phyloP scores from a whole-genome alignment of 2,113 vertebrate species.

The Lontra canadensis region DNA sequence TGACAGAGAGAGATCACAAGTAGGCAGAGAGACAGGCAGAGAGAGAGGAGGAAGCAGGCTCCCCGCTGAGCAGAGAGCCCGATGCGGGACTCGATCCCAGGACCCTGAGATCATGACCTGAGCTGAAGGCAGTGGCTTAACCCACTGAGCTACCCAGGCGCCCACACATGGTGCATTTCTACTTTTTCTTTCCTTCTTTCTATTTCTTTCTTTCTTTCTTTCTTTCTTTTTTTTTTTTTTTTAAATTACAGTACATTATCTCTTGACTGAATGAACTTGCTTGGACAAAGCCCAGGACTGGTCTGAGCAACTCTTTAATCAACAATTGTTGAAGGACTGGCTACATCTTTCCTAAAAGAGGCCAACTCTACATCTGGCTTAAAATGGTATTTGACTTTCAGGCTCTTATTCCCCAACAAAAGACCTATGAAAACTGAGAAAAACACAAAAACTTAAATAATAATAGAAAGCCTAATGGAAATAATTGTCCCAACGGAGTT shows the following conservation, averaged over 20 bases:
- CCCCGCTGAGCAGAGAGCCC: too few species aligned
- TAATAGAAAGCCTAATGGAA: background rate
- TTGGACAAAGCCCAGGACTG: background rate
- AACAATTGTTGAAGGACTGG: constrained; percentile 3
- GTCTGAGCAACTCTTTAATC: background rate
- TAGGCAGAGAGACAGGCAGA: too few species aligned
- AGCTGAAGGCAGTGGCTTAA: too few species aligned
- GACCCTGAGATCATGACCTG: too few species aligned
- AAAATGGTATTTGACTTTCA: background rate
- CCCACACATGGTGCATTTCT: background rate
- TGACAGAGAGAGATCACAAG: too few species aligned
- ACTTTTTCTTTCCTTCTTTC: background rate
- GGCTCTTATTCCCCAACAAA: background rate
- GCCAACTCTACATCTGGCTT: constrained; percentile 27
- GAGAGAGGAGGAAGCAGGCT: too few species aligned
- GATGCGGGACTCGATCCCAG: too few species aligned
- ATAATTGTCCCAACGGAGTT: background rate
- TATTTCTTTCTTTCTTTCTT: too few species aligned
- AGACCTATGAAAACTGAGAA: background rate
- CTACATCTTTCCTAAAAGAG: constrained; percentile 24
- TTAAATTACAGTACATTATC: background rate
- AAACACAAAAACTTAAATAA: background rate
- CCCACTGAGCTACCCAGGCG: too few species aligned
- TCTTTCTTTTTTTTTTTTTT: background rate
- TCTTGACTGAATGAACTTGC: background rate